Evolutionary conservation across 1,140 invertebrate species (phyloP), one percentile per base, ranked within the genome.

Genomic region (Neuroterus valhalla): DNA sequence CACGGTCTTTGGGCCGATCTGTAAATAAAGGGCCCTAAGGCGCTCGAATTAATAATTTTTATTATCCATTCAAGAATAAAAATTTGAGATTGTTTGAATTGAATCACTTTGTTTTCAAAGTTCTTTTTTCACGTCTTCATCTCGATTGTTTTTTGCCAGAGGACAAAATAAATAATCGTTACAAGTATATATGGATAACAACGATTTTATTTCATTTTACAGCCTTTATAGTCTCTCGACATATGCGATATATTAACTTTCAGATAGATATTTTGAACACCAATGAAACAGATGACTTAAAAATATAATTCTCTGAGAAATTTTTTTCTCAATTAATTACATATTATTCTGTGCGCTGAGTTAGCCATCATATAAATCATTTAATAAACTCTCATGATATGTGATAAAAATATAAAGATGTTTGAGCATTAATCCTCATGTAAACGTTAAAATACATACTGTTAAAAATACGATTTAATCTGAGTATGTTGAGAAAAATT

Each of bases 251-350:
- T 26, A 38, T 5, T 62, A 62, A 62, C 55, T 31, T 23, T 62
- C 55, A 62, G 55, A 38, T 52, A 31, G 23, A 31, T 62, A 15
- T 23, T 55, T 62, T 62, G 0, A 62, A 74, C 42, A 69, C 71
- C 68, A 8, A 52, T 55, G 19, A 48, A 70, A 14, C 17, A 68
- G 45, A 44, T 68, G 50, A 38, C 44, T 14, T 46, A 68, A 68
- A 17, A 62, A 46, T 66, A 50, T 42, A 44, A 70, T 72, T 76
- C 11, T 68, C 38, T 66, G 42, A 6, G 31, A 31, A n/a, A 70
- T 19, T 75, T 66, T 45, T 15, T 31, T 31, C 8, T 31, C n/a
- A 62, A 62, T 26, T 31, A 11, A 31, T 62, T 4, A 21, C 12
- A 5, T 15, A 26, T 31, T 4, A 19, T 62, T 31, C 21, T 62